phyloP scores from a whole-genome alignment of 2,113 vertebrate species.

The Lathamus discolor region DNA sequence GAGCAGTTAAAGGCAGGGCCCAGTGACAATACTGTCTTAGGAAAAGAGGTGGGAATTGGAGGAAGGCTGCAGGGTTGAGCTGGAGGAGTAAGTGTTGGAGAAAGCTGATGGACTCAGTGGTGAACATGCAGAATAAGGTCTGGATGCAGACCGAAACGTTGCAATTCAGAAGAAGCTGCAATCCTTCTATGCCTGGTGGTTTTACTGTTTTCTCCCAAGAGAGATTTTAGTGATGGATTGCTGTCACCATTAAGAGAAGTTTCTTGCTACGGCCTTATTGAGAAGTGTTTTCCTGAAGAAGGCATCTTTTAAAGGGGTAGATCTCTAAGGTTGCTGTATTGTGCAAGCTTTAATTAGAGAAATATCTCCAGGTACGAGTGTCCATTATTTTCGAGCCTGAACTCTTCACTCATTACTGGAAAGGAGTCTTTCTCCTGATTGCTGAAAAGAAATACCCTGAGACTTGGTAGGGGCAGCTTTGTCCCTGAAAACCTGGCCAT shows the following conservation, averaged over 20 bases:
- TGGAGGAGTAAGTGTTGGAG: not conserved
- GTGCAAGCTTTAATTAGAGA: not conserved
- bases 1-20: not conserved
- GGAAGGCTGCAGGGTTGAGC: not conserved
- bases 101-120: not conserved
- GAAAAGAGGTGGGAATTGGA: not conserved
- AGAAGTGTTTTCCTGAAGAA: not conserved
- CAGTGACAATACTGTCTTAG: not conserved
- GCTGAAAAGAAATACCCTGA: not conserved
- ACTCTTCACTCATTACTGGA: not conserved
- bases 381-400: not conserved
- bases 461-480: not conserved
- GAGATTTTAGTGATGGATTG: not conserved
- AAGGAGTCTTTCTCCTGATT: not conserved
- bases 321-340: not conserved
- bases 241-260: not conserved
- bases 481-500: accelerated
- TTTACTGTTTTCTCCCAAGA: not conserved
- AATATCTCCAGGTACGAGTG: not conserved
- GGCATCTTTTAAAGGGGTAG: not conserved
- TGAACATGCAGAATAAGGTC: not conserved
- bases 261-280: not conserved
- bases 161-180: not conserved
- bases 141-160: not conserved
- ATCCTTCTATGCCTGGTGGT: not conserved